Percentiles rank a stretch among this genome's conserved stretches.
phyloP scores from a whole-genome alignment of 2,113 vertebrate species.

The Cryptoleucopteryx plumbea region DNA sequence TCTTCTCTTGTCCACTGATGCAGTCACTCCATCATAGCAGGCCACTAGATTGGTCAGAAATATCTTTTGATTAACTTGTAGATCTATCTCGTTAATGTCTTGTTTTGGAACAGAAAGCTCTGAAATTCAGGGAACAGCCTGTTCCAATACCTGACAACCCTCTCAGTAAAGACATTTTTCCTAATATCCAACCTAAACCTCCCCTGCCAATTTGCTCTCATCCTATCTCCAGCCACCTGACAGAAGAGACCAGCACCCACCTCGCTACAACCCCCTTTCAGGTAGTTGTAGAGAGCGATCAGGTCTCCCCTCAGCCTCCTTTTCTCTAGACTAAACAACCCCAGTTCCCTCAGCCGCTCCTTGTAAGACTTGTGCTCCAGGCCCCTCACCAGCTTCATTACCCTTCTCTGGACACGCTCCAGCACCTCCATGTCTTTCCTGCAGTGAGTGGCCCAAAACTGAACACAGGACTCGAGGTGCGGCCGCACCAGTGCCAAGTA shows the following conservation, averaged over 20 bases:
- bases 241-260: too few relatives aligned
- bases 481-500: too few relatives aligned
- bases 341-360: too few relatives aligned
- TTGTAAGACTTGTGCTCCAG: too few relatives aligned
- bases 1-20: not conserved
- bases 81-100: not conserved
- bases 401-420: too few relatives aligned
- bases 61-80: not conserved
- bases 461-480: too few relatives aligned
- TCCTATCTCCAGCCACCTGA: not conserved
- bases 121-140: not conserved
- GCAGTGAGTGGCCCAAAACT: too few relatives aligned
- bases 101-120: not conserved
- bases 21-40: not conserved
- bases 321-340: too few relatives aligned
- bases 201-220: not conserved
- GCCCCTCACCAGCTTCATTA: too few relatives aligned
- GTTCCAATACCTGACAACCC: not conserved
- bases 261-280: not conserved
- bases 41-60: not conserved
- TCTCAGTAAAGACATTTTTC: not conserved
- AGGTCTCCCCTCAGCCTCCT: too few relatives aligned
- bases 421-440: too few relatives aligned
- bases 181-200: not conserved
- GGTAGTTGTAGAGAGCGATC: not conserved